A percentile compares a stretch with the other conserved stretches of the same genome.
Conservation (phyloP, 2,797 vertebrate genomes). For the Mus caroli region DNA sequence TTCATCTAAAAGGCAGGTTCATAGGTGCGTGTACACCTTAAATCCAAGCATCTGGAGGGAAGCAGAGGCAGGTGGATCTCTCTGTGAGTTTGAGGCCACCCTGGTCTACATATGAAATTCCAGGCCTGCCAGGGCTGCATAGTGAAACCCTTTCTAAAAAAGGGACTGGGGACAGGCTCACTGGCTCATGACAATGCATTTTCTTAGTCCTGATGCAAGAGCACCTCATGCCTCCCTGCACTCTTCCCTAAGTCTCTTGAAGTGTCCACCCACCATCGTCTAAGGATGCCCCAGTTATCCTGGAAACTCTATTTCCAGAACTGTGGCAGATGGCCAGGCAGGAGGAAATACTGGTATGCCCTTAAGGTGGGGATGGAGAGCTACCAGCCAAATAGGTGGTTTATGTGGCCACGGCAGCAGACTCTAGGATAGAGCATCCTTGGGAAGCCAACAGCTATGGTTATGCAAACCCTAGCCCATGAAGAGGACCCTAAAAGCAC, state of each 20-base stretch:
- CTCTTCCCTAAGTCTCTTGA: background rate
- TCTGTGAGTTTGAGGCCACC: background rate
- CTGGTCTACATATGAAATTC: background rate
- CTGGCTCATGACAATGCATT: background rate
- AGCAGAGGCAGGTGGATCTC: background rate
- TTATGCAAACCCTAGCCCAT: conserved; percentile 21
- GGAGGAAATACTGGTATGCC: background rate
- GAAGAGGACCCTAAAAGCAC: background rate
- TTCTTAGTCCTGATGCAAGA: background rate
- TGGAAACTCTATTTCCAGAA: background rate
- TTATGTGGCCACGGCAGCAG: background rate
- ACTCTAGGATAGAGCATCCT: background rate
- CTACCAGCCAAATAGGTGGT: background rate
- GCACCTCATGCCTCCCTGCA: background rate
- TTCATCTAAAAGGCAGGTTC: background rate
- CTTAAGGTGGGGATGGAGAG: background rate
- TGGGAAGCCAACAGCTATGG: background rate
- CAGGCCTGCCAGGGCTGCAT: background rate
- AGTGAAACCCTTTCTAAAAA: background rate
- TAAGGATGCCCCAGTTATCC: background rate
- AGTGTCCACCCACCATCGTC: background rate
- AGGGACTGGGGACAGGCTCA: background rate
- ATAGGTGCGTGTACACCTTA: background rate
- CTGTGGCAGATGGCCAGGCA: background rate
- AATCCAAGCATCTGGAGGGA: background rate